Percentiles rank a stretch among this genome's conserved stretches.
These are phyloP conservation scores for Metopolophium dirhodum DNA, from an alignment of 1,140 invertebrate genomes.

Conservation along the genomic window DNA sequence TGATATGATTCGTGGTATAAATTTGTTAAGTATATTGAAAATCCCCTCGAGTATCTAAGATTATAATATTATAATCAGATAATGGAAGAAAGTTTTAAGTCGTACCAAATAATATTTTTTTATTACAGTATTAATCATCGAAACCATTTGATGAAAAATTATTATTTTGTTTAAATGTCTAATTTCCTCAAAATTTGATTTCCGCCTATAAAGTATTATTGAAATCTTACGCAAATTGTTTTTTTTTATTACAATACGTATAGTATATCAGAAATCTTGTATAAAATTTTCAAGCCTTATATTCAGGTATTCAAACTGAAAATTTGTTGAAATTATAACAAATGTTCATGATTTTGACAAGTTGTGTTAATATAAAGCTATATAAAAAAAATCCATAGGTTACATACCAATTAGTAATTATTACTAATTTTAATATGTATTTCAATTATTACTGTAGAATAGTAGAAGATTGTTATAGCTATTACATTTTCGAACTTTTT, in stretches of 20 bases:
- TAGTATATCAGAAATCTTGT: no score
- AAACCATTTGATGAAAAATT: neutral
- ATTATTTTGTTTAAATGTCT: neutral
- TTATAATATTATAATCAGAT: neutral
- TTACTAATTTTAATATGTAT: no score
- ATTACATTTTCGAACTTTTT: neutral
- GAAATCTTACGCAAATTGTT: no score
- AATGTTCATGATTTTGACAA: no score
- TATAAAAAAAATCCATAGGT: no score
- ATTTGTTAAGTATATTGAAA: neutral
- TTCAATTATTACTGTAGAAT: no score
- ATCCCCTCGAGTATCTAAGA: neutral
- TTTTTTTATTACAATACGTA: no score
- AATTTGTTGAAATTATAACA: no score
- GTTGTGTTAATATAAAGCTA: no score
- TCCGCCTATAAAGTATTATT: no score
- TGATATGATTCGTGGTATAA: neutral
- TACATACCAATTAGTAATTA: neutral
- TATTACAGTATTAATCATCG: neutral
- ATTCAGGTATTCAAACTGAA: no score
- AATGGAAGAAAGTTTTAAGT: neutral
- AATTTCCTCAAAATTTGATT: neutral
- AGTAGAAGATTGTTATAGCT: neutral
- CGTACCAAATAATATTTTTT: neutral
- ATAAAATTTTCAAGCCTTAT: no score